Evolutionary conservation across 92 coral and sea anemone genomes (phyloP).

Genomic region (Epizoanthus rinbou): DNA sequence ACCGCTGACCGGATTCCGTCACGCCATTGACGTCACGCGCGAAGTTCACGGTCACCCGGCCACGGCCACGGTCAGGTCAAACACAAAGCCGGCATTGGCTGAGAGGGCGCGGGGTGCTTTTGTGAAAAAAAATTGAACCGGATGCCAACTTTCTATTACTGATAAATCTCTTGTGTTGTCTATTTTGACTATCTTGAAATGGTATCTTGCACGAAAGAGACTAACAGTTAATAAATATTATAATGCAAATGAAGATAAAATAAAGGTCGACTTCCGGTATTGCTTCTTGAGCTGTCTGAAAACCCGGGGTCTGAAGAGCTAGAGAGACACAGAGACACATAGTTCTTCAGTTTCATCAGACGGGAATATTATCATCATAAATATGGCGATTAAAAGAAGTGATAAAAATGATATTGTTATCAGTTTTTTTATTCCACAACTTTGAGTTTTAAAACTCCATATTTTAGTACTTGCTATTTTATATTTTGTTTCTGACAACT

Average conservation of each 20-base stretch:
- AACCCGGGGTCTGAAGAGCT: too few species aligned
- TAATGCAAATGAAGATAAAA: background rate
- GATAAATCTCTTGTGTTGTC: conserved; percentile 12
- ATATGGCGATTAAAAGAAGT: too few species aligned
- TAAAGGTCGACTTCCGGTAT: background rate
- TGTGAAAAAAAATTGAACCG: conserved; percentile 29
- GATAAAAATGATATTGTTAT: too few species aligned
- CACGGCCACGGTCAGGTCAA: background rate
- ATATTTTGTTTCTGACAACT: too few species aligned
- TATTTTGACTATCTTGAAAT: background rate
- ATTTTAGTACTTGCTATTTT: too few species aligned
- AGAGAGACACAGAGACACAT: too few species aligned
- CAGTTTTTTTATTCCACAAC: too few species aligned
- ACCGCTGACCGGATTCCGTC: conserved; percentile 39
- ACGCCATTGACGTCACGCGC: conserved; percentile 9
- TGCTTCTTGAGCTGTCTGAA: too few species aligned
- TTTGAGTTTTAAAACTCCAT: too few species aligned
- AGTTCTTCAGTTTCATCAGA: too few species aligned
- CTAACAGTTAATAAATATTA: background rate
- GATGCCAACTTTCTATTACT: background rate
- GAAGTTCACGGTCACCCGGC: conserved; percentile 24
- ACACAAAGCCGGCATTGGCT: too few species aligned
- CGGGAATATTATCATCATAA: too few species aligned
- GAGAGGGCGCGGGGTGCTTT: background rate
- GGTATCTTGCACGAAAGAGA: background rate